A percentile compares a stretch with the other conserved stretches of the same genome.
phyloP scores from a whole-genome alignment of 1,140 invertebrate genomes.

The Dreissena rostriformis region DNA sequence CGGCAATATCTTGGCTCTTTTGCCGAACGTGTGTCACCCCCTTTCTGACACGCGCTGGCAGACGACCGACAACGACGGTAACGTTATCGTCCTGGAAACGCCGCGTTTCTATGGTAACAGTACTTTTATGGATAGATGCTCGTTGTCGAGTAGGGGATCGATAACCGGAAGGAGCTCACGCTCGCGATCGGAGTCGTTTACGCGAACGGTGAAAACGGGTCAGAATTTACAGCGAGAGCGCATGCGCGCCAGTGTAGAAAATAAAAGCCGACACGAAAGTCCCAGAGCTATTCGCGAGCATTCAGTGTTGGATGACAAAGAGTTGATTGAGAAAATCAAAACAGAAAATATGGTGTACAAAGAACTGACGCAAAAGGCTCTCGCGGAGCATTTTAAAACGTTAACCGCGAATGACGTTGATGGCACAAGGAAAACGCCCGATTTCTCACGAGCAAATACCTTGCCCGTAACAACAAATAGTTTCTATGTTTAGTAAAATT shows the following conservation, averaged over 20 bases:
- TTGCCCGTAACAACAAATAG: too few relatives aligned
- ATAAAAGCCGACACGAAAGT: not conserved
- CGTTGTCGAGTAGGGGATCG: constrained; percentile 43
- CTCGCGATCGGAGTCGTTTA: not conserved
- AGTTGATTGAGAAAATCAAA: not conserved
- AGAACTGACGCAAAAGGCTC: not conserved
- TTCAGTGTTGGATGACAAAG: not conserved
- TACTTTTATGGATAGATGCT: constrained; percentile 43
- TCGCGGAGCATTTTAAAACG: not conserved
- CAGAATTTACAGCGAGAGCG: not conserved
- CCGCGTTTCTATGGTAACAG: constrained; percentile 28
- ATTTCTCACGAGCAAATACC: too few relatives aligned
- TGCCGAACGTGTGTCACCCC: constrained; percentile 75
- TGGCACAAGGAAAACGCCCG: too few relatives aligned
- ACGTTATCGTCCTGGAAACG: constrained; percentile 68
- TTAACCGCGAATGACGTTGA: too few relatives aligned
- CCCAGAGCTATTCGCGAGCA: not conserved
- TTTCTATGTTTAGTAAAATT: too few relatives aligned
- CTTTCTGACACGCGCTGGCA: constrained; percentile 73
- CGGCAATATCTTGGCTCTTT: constrained; percentile 72
- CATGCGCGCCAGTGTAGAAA: not conserved
- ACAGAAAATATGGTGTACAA: not conserved
- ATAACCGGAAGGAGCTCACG: constrained; percentile 29
- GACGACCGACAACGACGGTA: constrained; percentile 77
- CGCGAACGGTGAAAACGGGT: not conserved